Evolutionary conservation across 2,113 vertebrate genomes (phyloP), one percentile per base, ranked within the genome.

Genomic region (Xenopus borealis): DNA sequence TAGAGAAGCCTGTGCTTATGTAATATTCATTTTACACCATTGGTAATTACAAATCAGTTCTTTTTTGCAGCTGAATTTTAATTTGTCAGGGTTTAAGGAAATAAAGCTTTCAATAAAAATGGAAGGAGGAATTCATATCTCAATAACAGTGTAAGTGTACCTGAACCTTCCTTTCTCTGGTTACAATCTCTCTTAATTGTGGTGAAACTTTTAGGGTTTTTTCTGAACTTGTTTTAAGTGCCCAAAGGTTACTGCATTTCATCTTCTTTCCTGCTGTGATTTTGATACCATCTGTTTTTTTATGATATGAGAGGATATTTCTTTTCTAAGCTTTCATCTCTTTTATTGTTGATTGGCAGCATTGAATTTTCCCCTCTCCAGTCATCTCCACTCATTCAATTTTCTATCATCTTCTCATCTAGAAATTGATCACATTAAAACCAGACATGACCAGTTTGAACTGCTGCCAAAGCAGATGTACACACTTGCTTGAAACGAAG

Each of bases 391-490:
- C 23, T 73, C 23, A 27, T 27, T 27, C 65, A 18, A 66, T 73
- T 45, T 58, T 33, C 14, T 45, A 72, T 57, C 47, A 72, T 58
- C 27, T 45, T 58, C 62, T 7, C 33, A 73, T 66, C 33, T 73
- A 46, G 14, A 73, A 65, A 73, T 17, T 72, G 71, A 64, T 72
- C 63, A 27, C 50, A 65, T 72, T 72, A 57, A 65, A 72, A 62
- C 40, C 50, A 53, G 27, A 57, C 47, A 66, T 27, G 40, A 12
- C 12, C 27, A 23, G 52, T 57, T 65, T 65, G 18, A 72, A 57
- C 14, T 57, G n/a, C 71, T 57, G 62, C 62, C 71, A 65, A 73
- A 44, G 13, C 11, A 44, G 71, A 57, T 73, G 40, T 50, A 33
- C 17, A 62, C 18, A 17, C 4, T 47, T 44, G 16, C 10, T 20